These are phyloP conservation scores for Cygnus buccinator DNA, from an alignment of 2,113 vertebrate species.

Conservation along the genomic window DNA sequence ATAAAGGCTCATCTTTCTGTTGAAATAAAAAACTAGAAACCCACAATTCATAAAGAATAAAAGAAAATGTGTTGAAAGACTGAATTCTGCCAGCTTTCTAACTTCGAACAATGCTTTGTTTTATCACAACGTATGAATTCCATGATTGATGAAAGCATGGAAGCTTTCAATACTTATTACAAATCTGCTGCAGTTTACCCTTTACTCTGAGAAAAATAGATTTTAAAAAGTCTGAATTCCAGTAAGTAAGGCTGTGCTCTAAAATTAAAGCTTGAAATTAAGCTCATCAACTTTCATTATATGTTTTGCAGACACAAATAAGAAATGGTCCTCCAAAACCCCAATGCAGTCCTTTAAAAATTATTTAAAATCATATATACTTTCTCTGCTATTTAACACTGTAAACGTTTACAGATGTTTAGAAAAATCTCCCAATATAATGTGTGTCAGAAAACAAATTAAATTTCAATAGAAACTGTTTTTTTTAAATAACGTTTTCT, in stretches of 20 bases:
- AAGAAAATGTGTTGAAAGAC: background rate
- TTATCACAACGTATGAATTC: constrained; percentile 1
- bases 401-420: background rate
- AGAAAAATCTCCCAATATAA: background rate
- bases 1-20: background rate
- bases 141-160: background rate
- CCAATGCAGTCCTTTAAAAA: background rate
- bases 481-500: background rate
- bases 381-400: background rate
- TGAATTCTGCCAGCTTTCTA: background rate
- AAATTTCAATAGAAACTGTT: background rate
- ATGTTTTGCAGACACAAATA: background rate
- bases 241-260: background rate
- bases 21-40: constrained; percentile 14
- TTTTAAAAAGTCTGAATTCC: background rate
- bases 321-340: background rate
- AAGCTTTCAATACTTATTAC: background rate
- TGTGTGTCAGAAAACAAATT: background rate
- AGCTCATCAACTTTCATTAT: background rate
- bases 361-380: background rate
- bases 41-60: background rate
- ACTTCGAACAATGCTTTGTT: constrained; percentile 1
- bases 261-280: background rate
- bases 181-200: background rate
- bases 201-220: background rate